Evolutionary conservation across 2,888 invertebrate species (phyloP), one percentile per base, ranked within the genome.

Genomic region (Ectemnius continuus): DNA sequence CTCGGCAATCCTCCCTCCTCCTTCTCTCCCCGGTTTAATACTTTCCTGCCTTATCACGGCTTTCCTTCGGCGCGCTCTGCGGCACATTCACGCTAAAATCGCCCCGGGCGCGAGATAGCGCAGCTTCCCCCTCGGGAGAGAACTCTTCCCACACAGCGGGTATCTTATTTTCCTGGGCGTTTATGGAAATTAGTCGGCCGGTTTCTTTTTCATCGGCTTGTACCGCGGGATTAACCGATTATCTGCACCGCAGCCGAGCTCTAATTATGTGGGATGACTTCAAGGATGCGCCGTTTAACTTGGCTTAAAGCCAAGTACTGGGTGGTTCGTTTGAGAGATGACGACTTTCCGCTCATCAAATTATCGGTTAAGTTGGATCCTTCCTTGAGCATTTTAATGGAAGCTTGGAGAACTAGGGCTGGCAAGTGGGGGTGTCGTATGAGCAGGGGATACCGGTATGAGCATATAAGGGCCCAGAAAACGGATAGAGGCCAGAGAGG

Each of bases 11-110:
- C 23, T 16, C 2, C 28, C 23, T 2, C 18, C 14, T 8, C 66
- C 70, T 8, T 62, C 70, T 59, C 58, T 48, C n/a, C 23, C 26
- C 16, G 11, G 18, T 28, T n/a, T 36, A n/a, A 65, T 73, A 69
- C 73, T 68, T 70, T 73, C 70, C 73, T 61, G 61, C 60, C 71
- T 70, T 71, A 66, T 71, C 75, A 66, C 47, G 65, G 23, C 61
- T 48, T 75, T 69, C 74, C 69, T 78, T 63, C 80, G 62, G 69
- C 72, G 67, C 59, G 65, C 65, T n/a, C n/a, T n/a, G n/a, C 26
- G 36, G 36, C 36, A 36, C 62, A 11, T 52, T 61, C 58, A 48
- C 58, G 14, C n/a, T 6, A 52, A 16, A 52, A 16, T 16, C 70
- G 61, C 73, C 45, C 62, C 62, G 61, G 73, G 73, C 73, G 73